Evolutionary conservation across 2,113 vertebrate species (phyloP), one percentile per base, ranked within the genome.

Genomic region (Gallinago paraguaiae): DNA sequence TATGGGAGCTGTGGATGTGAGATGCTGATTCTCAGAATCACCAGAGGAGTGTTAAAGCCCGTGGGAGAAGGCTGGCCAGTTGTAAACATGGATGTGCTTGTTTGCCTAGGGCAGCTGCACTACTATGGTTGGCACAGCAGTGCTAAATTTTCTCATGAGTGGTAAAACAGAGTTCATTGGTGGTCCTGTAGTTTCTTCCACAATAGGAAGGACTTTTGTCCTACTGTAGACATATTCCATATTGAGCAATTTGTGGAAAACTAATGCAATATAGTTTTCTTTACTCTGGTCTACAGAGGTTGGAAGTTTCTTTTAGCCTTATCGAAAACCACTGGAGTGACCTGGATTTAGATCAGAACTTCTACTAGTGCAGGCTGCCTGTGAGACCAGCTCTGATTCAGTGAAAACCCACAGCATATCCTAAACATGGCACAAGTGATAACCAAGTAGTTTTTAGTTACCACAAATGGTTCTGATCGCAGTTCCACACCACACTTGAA

Each of bases 191-290:
- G 61, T 17, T 91, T 85, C 82, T 94, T 87, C 74, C 65, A 84
- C 92, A 91, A 90, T 93, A 82, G 46, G 82, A 84, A 86, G 56
- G 51, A 75, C 57, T 86, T 92, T 81, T 81, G 61, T 88, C 77
- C 77, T 88, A 79, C 45, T 61, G 25, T 46, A 87, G 74, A 84
- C 31, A 53, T 82, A 86, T 76, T 79, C 80, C 61, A 72, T 50
- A 82, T 46, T 89, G 86, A 93, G n/a, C 37, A 92, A 88, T 84
- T 82, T 72, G n/a, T 72, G 57, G 69, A 75, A 94, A 96, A 92
- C 95, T 89, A 92, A 88, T 92, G 28, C 82, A 91, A 88, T 81
- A 81, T 92, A 76, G 5, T 91, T 64, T 76, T 93, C 57, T 78
- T 88, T 13, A 27, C 22, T 90, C 64, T 60, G 84, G 48, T 28